phyloP scores from a whole-genome alignment of 2,888 invertebrate genomes.

The Pecten maximus region DNA sequence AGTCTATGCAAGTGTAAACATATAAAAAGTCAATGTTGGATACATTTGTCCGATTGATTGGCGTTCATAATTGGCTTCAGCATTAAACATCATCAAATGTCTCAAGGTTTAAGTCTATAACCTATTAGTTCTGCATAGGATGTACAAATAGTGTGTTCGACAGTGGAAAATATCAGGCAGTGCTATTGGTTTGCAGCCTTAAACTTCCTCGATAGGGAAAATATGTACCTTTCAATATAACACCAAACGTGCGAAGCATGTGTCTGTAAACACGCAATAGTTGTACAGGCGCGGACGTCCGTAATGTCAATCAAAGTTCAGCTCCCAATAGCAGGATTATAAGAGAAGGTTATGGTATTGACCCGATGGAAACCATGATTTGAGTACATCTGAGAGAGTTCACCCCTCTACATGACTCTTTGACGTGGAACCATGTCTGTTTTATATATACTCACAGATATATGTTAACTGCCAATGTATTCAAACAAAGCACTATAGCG shows the following conservation, averaged over 20 bases:
- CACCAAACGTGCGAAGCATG: neutral
- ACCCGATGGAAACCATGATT: neutral
- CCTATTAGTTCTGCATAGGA: too few relatives aligned
- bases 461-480: neutral
- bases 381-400: neutral
- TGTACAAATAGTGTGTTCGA: too few relatives aligned
- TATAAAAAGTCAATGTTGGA: too few relatives aligned
- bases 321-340: neutral
- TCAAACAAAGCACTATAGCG: neutral
- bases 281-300: neutral
- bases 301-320: neutral
- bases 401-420: neutral
- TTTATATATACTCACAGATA: neutral
- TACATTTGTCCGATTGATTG: too few relatives aligned
- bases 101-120: too few relatives aligned
- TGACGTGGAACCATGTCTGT: neutral
- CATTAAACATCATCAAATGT: too few relatives aligned
- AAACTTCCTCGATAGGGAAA: neutral
- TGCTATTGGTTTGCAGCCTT: neutral
- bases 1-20: too few relatives aligned
- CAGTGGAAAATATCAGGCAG: neutral
- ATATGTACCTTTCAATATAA: neutral
- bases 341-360: neutral
- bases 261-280: neutral
- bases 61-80: too few relatives aligned